A percentile compares a stretch with the other conserved stretches of the same genome.
These are phyloP conservation scores for Allolobophora icterica DNA, from an alignment of 2,888 invertebrate species.

Conservation along the genomic window DNA sequence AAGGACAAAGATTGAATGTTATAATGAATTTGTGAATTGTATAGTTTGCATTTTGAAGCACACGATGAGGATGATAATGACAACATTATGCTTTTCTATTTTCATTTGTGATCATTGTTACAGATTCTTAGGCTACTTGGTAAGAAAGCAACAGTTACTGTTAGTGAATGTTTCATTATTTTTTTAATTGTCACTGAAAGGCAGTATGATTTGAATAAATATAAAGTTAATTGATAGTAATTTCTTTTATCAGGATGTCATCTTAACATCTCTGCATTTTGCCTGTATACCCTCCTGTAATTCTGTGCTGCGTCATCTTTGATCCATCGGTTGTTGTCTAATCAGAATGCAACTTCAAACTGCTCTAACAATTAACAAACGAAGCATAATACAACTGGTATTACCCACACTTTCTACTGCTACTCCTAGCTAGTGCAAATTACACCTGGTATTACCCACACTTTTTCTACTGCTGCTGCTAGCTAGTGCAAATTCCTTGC, in stretches of 20 bases:
- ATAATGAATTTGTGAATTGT: neutral
- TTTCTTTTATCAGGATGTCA: neutral
- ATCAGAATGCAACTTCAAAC: slow-evolving; percentile 2
- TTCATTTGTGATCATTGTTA: neutral
- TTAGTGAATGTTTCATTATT: neutral
- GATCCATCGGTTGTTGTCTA: neutral
- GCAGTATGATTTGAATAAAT: neutral
- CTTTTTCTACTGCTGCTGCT: no score
- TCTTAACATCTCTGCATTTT: neutral
- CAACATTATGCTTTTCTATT: neutral
- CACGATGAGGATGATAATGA: neutral
- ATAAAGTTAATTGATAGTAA: neutral
- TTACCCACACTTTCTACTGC: neutral
- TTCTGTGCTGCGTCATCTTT: neutral
- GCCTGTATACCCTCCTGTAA: neutral
- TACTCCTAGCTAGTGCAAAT: neutral
- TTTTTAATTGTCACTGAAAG: no score
- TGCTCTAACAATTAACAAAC: neutral
- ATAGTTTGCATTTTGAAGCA: neutral
- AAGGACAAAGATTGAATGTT: neutral
- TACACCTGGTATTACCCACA: neutral
- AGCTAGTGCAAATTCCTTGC: neutral
- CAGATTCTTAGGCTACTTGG: neutral
- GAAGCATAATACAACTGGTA: neutral
- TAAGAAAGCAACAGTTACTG: neutral